Conservation (phyloP, 2,888 invertebrate genomes). For the Iselma pallidipennis region DNA sequence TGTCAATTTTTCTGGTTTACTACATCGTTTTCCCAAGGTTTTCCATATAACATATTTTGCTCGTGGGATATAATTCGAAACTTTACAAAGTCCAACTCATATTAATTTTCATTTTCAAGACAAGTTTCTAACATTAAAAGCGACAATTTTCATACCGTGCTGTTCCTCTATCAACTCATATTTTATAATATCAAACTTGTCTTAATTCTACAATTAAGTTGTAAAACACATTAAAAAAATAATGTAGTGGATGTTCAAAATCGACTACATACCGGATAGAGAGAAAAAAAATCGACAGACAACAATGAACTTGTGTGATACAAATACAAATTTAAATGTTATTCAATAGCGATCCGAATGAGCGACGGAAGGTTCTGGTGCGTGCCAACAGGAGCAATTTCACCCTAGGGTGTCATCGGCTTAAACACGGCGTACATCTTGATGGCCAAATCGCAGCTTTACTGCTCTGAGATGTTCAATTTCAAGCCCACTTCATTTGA, state of each 20-base stretch:
- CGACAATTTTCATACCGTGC: conserved; percentile 23
- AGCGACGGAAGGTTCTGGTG: conserved; percentile 44
- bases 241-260: too few species aligned
- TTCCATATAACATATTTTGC: conserved; percentile 29
- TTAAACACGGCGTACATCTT: conserved; percentile 57
- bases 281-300: too few species aligned
- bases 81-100: conserved; percentile 40
- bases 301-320: conserved; percentile 9
- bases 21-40: neutral
- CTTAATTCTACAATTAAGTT: neutral
- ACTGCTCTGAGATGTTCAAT: conserved; percentile 52
- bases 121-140: conserved; percentile 38
- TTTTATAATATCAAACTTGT: neutral
- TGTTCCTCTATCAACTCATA: neutral
- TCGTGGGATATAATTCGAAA: conserved; percentile 35
- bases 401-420: conserved; percentile 54
- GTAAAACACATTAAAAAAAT: too few species aligned
- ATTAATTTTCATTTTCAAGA: conserved; percentile 45
- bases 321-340: conserved; percentile 45
- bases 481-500: conserved; percentile 50
- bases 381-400: conserved; percentile 53
- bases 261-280: too few species aligned
- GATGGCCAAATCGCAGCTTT: conserved; percentile 55
- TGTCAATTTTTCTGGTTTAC: neutral
- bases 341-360: conserved; percentile 46